These are phyloP conservation scores for Chrysoperla carnea DNA, from an alignment of 1,140 invertebrate genomes.

Conservation along the genomic window DNA sequence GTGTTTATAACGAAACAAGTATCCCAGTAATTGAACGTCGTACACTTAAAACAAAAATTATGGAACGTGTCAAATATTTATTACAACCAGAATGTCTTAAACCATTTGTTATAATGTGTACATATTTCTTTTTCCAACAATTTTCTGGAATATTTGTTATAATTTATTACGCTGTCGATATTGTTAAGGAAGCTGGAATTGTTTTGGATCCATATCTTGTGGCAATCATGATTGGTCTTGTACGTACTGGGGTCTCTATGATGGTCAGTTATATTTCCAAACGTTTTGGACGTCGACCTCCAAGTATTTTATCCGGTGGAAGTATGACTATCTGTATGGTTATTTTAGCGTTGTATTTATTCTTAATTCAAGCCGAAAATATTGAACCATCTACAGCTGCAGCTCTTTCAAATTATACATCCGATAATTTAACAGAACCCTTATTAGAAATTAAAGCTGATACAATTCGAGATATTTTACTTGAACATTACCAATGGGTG, in stretches of 20 bases:
- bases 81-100: conserved; percentile 29
- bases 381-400: too few relatives aligned
- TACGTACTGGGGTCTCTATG: conserved; percentile 31
- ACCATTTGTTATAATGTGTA: conserved; percentile 42
- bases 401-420: too few relatives aligned
- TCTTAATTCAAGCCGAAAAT: conserved; percentile 8
- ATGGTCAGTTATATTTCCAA: conserved; percentile 31
- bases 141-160: conserved; percentile 58
- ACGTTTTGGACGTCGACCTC: conserved; percentile 32
- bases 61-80: conserved; percentile 11
- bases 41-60: conserved; percentile 20
- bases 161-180: conserved; percentile 53
- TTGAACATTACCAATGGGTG: conserved; percentile 11
- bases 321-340: conserved; percentile 41
- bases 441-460: too few relatives aligned
- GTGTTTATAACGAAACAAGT: conserved; percentile 2
- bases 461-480: too few relatives aligned
- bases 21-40: conserved; percentile 5
- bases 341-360: conserved; percentile 28
- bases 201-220: conserved; percentile 34
- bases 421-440: too few relatives aligned
- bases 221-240: conserved; percentile 34
- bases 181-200: conserved; percentile 37
- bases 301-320: conserved; percentile 36
- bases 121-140: conserved; percentile 60